Percentiles rank a stretch among this genome's conserved stretches.
Evolutionary conservation across 2,888 invertebrate species (phyloP).

Genomic region (Beris morrisii): DNA sequence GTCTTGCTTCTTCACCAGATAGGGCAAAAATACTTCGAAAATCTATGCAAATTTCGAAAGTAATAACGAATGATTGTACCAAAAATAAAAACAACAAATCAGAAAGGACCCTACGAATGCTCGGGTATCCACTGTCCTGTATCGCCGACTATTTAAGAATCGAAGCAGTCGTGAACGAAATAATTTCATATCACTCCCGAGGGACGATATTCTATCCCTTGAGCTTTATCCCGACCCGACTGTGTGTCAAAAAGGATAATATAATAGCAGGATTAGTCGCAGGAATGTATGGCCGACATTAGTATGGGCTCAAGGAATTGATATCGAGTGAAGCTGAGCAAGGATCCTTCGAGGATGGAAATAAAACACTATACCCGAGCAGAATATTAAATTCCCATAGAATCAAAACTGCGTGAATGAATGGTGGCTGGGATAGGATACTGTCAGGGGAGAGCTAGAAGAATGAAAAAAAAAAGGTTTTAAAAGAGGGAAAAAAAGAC

Average conservation of each 20-base stretch:
- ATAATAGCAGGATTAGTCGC: conserved; percentile 15
- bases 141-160: background rate
- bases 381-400: conserved; percentile 11
- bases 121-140: no score
- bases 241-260: conserved; percentile 20
- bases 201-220: background rate
- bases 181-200: background rate
- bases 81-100: no score
- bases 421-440: background rate
- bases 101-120: no score
- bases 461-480: no score
- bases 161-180: conserved; percentile 4
- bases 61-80: no score
- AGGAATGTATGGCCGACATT: no score
- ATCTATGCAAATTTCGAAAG: conserved; percentile 3
- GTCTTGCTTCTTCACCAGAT: no score
- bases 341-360: background rate
- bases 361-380: background rate
- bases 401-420: background rate
- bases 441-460: no score
- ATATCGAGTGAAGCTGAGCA: background rate
- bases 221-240: background rate
- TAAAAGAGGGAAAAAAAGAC: no score
- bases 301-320: no score
- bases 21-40: background rate